phyloP scores from a whole-genome alignment of 2,888 invertebrate genomes.

The Phengaris alcon region DNA sequence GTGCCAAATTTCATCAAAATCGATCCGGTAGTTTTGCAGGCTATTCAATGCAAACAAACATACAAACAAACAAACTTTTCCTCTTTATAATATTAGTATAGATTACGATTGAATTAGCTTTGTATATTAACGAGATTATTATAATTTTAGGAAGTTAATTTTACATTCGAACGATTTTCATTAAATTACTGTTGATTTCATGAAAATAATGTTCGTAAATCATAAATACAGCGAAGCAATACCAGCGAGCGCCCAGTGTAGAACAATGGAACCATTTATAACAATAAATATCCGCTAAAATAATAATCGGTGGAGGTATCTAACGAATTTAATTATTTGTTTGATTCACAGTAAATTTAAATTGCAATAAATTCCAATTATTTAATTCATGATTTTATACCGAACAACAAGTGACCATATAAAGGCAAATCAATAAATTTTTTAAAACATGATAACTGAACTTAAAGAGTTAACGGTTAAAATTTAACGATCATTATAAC shows the following conservation, averaged over 20 bases:
- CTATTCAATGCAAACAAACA: no score
- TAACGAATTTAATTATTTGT: constrained; percentile 9
- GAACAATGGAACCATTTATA: constrained; percentile 24
- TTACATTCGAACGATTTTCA: constrained; percentile 27
- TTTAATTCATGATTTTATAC: background rate
- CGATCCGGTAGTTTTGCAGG: no score
- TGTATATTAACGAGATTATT: constrained; percentile 1
- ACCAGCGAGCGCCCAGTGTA: background rate
- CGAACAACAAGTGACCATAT: background rate
- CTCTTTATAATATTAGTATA: background rate
- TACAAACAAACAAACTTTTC: background rate
- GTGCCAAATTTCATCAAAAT: no score
- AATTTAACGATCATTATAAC: background rate
- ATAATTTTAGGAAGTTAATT: constrained; percentile 26
- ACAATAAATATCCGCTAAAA: constrained; percentile 22
- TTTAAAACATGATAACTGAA: background rate
- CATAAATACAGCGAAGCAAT: constrained; percentile 23
- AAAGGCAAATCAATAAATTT: background rate
- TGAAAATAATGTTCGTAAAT: constrained; percentile 23
- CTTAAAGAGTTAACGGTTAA: background rate
- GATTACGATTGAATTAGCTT: background rate
- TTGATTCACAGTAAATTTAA: constrained; percentile 11
- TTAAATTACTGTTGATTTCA: constrained; percentile 19
- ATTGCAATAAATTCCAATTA: background rate
- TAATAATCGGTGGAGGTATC: constrained; percentile 4